Percentiles rank a stretch among this genome's conserved stretches.
Conservation (phyloP, 2,888 invertebrate species). For the Ichneumoninae sp. region DNA sequence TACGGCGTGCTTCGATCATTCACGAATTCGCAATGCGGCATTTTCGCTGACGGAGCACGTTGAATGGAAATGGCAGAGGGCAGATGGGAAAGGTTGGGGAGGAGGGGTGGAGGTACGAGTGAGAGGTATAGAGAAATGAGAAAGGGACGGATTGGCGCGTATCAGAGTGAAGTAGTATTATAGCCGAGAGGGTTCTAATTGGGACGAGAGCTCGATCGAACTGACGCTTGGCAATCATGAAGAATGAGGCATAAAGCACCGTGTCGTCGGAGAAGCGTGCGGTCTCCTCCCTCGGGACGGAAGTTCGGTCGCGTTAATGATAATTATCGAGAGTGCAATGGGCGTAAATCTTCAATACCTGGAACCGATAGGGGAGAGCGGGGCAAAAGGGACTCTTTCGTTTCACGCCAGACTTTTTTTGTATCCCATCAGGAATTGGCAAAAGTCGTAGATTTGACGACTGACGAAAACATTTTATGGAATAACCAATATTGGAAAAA, state of each 20-base stretch:
- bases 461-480: no score
- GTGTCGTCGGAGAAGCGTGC: constrained; percentile 7
- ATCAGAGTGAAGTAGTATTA: constrained; percentile 22
- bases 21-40: constrained; percentile 53
- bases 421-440: neutral
- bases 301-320: constrained; percentile 42
- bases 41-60: constrained; percentile 56
- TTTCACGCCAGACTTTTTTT: neutral
- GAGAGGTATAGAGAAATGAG: constrained; percentile 13
- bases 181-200: constrained; percentile 6
- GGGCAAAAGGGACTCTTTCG: neutral
- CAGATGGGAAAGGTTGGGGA: neutral
- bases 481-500: no score
- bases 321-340: constrained; percentile 53
- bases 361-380: neutral
- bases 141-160: constrained; percentile 5
- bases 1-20: constrained; percentile 50
- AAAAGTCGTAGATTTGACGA: neutral
- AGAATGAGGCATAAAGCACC: constrained; percentile 46
- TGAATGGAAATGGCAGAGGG: constrained; percentile 37
- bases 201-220: constrained; percentile 5
- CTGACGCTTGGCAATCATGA: constrained; percentile 39
- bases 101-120: constrained; percentile 17
- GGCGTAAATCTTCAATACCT: constrained; percentile 16
- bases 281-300: constrained; percentile 26